Evolutionary conservation across 2,888 invertebrate genomes (phyloP).

Genomic region (Periphyllus acericola): DNA sequence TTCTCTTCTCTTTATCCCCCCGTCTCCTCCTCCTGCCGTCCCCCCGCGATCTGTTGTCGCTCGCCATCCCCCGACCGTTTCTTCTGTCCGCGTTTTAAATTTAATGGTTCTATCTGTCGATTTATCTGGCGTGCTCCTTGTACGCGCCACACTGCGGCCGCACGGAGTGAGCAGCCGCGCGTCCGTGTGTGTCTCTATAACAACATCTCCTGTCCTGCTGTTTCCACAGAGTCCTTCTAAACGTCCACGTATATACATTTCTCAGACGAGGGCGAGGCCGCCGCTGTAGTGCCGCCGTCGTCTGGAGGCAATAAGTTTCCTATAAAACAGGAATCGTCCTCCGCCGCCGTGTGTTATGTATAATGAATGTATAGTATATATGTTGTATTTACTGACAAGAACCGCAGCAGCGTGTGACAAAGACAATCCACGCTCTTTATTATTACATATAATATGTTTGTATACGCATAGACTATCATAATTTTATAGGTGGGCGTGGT

Average conservation of each 20-base stretch:
- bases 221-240: slow-evolving; percentile 45
- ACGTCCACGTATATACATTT: slow-evolving; percentile 54
- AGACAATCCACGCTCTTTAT: slow-evolving; percentile 25
- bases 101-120: slow-evolving; percentile 61
- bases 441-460: neutral
- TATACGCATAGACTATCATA: too few relatives aligned
- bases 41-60: neutral
- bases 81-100: slow-evolving; percentile 45
- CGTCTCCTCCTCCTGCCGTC: neutral
- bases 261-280: slow-evolving; percentile 57
- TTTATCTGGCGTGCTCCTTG: slow-evolving; percentile 60
- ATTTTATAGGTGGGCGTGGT: neutral
- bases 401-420: neutral
- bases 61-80: neutral
- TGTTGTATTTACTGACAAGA: neutral
- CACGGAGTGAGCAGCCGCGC: neutral
- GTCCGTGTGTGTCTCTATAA: neutral
- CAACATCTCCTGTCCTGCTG: slow-evolving; percentile 39
- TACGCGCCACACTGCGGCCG: slow-evolving; percentile 25
- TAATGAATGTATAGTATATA: neutral
- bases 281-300: slow-evolving; percentile 29
- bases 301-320: slow-evolving; percentile 61
- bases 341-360: neutral
- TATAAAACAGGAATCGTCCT: slow-evolving; percentile 49
- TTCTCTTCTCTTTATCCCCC: neutral